Conservation (phyloP, 2,797 vertebrate genomes). For the Cossypha caffra region DNA sequence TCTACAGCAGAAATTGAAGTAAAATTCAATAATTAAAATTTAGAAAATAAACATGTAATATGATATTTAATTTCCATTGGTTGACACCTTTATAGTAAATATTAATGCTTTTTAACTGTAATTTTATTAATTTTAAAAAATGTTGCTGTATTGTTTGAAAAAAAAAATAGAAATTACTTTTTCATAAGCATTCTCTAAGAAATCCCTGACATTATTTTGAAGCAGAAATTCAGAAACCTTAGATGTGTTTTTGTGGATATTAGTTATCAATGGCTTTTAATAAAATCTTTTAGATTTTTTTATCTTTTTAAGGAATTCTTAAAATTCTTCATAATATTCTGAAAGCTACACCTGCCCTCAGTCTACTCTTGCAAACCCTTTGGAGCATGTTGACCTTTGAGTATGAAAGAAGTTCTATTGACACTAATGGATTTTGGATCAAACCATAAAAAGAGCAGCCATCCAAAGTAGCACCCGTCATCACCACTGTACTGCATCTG, state of each 20-base stretch:
- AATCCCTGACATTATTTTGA: neutral
- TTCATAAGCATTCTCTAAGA: neutral
- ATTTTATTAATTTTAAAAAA: neutral
- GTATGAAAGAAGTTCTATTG: neutral
- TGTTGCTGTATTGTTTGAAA: neutral
- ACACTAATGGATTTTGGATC: constrained; percentile 1
- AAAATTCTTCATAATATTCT: neutral
- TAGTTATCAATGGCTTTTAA: neutral
- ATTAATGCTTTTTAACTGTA: neutral
- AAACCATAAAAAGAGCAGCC: constrained; percentile 17
- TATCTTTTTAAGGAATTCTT: neutral
- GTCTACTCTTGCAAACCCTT: neutral
- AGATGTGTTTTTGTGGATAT: neutral
- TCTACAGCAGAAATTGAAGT: neutral
- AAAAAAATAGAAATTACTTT: neutral
- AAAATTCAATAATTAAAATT: neutral
- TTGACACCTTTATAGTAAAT: neutral
- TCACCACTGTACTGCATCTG: constrained; percentile 4
- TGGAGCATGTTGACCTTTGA: neutral
- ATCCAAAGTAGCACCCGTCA: constrained; percentile 38
- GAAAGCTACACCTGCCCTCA: neutral
- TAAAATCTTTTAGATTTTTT: neutral
- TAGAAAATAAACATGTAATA: neutral
- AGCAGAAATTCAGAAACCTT: neutral
- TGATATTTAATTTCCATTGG: neutral